These are phyloP conservation scores for Python bivittatus DNA, from an alignment of 2,113 vertebrate species.

Conservation along the genomic window DNA sequence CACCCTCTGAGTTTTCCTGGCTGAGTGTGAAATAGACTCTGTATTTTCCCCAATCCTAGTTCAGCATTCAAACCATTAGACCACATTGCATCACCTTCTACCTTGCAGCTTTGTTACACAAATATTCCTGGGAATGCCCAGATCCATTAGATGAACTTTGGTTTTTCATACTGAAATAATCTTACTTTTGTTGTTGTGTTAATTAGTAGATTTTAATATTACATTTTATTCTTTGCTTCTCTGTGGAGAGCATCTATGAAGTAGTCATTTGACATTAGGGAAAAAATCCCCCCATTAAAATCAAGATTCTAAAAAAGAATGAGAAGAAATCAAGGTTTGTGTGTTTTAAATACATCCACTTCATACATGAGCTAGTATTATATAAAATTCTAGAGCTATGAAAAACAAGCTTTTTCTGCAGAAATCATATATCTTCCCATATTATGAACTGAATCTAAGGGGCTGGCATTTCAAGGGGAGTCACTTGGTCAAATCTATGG, in stretches of 20 bases:
- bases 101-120: no score
- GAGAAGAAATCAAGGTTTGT: background rate
- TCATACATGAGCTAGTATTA: background rate
- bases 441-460: background rate
- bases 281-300: background rate
- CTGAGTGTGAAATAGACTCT: no score
- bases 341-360: background rate
- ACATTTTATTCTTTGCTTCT: background rate
- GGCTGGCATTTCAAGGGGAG: background rate
- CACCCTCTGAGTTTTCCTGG: no score
- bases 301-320: background rate
- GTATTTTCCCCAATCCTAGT: no score
- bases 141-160: no score
- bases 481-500: background rate
- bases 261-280: no score
- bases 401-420: no score
- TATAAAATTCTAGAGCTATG: background rate
- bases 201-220: background rate
- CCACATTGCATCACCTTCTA: no score
- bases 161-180: background rate
- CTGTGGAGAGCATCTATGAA: background rate
- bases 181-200: background rate
- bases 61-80: no score
- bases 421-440: no score
- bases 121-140: no score